phyloP scores from a whole-genome alignment of 2,888 invertebrate species.

The Folsomia candida region DNA sequence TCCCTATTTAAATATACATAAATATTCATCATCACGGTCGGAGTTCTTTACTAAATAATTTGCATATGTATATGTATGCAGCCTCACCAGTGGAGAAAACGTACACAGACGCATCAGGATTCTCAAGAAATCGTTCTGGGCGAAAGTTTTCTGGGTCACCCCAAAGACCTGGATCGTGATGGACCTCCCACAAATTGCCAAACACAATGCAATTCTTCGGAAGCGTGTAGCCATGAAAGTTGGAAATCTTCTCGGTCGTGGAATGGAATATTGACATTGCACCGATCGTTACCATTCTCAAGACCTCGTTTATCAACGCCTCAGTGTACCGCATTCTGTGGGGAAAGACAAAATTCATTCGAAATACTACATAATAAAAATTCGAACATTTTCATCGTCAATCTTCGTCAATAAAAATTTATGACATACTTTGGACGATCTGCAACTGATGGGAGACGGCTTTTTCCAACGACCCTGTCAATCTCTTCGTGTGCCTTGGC shows the following conservation, averaged over 20 bases:
- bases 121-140: slow-evolving; percentile 27
- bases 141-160: slow-evolving; percentile 32
- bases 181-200: slow-evolving; percentile 34
- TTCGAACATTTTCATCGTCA: not conserved
- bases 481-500: slow-evolving; percentile 23
- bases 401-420: not conserved
- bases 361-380: no score
- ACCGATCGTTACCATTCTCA: slow-evolving; percentile 30
- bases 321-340: slow-evolving; percentile 26
- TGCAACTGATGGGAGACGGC: slow-evolving; percentile 19
- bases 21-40: not conserved
- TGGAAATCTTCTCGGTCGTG: slow-evolving; percentile 20
- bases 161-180: slow-evolving; percentile 25
- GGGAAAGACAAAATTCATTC: no score
- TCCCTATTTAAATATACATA: slow-evolving; percentile 6
- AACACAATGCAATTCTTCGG: slow-evolving; percentile 31
- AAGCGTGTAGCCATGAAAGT: slow-evolving; percentile 27
- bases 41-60: not conserved
- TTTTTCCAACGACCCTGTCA: slow-evolving; percentile 18
- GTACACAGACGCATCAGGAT: not conserved
- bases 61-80: no score
- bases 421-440: slow-evolving; percentile 24
- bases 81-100: slow-evolving; percentile 28
- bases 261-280: slow-evolving; percentile 30
- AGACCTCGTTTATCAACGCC: slow-evolving; percentile 27